Evolutionary conservation across 2,797 vertebrate species (phyloP), one percentile per base, ranked within the genome.

Genomic region (Sebastolobus alascanus): DNA sequence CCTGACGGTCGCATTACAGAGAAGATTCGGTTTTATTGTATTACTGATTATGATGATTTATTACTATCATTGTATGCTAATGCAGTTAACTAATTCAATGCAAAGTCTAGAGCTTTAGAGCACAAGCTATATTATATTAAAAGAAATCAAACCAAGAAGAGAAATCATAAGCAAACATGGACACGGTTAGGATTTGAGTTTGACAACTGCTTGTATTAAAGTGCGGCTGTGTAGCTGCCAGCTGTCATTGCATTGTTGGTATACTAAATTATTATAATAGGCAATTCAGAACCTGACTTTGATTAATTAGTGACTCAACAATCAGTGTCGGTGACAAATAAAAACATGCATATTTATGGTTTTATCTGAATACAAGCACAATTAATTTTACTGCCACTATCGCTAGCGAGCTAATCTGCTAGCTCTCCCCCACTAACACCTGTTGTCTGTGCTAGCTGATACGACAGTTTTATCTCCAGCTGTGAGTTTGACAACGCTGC

Each of bases 261-360:
- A 16, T 54, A 56, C 31, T 55, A 16, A 69, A 69, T 35, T 69
- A 69, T 56, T 37, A 37, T 37, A 56, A 38, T 25, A 37, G 50
- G 33, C n/a, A 56, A 37, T 37, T 25, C 31, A 37, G 8, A 55
- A 38, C 33, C 55, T 55, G 67, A 16, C 67, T 54, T 33, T 35
- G 67, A 68, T 69, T 55, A 69, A 55, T 69, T 55, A 55, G 35
- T 55, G 52, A 55, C 52, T 69, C 13, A 11, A 69, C 31, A 56
- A 69, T 68, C 50, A 55, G 50, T n/a, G 67, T 68, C 5, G 25
- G 64, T 66, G 64, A 66, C 38, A 29, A 33, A 55, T 68, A 54
- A 68, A 68, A 54, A 10, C 33, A 56, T 18, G 20, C 20, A 12
- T 27, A 54, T 22, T 68, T 8, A 16, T 35, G 31, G 20, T 35